Percentiles rank a stretch among this genome's conserved stretches.
These are phyloP conservation scores for Hypomecis punctinalis DNA, from an alignment of 2,888 invertebrate species.

Conservation along the genomic window DNA sequence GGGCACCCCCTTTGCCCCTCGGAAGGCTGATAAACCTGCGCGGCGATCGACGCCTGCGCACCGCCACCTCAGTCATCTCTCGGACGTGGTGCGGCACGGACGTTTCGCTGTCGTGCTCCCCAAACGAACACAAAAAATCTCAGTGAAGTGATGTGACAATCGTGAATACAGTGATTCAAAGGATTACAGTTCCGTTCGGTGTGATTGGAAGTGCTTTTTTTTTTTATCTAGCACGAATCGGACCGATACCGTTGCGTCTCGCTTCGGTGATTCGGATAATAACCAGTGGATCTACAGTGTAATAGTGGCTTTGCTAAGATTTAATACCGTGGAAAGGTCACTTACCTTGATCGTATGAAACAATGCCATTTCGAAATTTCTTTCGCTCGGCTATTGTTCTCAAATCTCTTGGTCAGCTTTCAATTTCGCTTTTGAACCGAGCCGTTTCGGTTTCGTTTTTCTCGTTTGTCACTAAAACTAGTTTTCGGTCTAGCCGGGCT, in stretches of 20 bases:
- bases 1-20: constrained; percentile 66
- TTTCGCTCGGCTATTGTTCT: constrained; percentile 40
- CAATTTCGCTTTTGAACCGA: constrained; percentile 53
- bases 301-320: constrained; percentile 77
- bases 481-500: constrained; percentile 47
- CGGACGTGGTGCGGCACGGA: constrained; percentile 58
- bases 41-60: constrained; percentile 70
- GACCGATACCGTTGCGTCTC: constrained; percentile 76
- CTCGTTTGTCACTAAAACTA: constrained; percentile 48
- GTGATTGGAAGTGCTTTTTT: constrained; percentile 49
- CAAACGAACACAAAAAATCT: constrained; percentile 46
- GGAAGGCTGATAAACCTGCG: constrained; percentile 78
- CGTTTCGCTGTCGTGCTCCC: constrained; percentile 50
- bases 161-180: constrained; percentile 42
- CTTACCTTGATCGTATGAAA: constrained; percentile 73
- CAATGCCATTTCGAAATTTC: constrained; percentile 46
- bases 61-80: constrained; percentile 72
- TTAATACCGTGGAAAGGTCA: constrained; percentile 78
- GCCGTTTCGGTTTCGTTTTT: constrained; percentile 49
- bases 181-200: constrained; percentile 46
- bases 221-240: constrained; percentile 58
- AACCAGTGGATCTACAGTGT: constrained; percentile 77
- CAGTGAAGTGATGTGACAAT: constrained; percentile 60
- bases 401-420: constrained; percentile 46
- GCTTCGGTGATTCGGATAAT: constrained; percentile 80